Percentiles rank a stretch among this genome's conserved stretches.
Evolutionary conservation across 2,888 invertebrate genomes (phyloP).

Genomic region (Syrista parreyssii): DNA sequence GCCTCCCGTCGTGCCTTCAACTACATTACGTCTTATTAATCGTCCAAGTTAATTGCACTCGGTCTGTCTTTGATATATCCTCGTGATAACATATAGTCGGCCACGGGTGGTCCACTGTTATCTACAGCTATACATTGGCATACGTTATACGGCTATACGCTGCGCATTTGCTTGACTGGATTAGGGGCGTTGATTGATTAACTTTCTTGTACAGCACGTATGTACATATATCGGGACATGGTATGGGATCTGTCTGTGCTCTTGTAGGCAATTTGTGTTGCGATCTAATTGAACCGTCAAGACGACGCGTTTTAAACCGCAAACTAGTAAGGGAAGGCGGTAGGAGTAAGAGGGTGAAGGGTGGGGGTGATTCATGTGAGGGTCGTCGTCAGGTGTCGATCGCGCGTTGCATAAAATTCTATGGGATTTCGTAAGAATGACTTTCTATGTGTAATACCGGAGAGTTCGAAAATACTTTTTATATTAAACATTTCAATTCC

Average conservation of each 20-base stretch:
- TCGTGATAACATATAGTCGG: not conserved
- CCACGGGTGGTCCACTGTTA: not conserved
- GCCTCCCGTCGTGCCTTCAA: not conserved
- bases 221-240: not conserved
- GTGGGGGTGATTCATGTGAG: not conserved
- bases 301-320: not conserved
- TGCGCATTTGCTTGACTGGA: not conserved
- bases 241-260: not conserved
- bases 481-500: too few relatives aligned
- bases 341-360: too few relatives aligned
- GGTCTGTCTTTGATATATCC: not conserved
- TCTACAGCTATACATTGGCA: not conserved
- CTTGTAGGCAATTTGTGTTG: not conserved
- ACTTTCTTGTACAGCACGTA: not conserved
- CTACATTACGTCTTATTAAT: not conserved
- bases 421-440: too few relatives aligned
- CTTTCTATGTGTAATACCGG: too few relatives aligned
- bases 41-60: not conserved
- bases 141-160: too few relatives aligned
- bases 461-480: too few relatives aligned
- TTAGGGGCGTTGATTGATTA: not conserved
- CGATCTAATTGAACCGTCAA: not conserved
- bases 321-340: too few relatives aligned
- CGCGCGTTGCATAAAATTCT: too few relatives aligned
- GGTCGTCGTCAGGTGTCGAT: too few relatives aligned